Percentiles rank a stretch among this genome's conserved stretches.
Conservation (phyloP, 1,140 invertebrate genomes). For the Cyrtorhinus lividipennis region DNA sequence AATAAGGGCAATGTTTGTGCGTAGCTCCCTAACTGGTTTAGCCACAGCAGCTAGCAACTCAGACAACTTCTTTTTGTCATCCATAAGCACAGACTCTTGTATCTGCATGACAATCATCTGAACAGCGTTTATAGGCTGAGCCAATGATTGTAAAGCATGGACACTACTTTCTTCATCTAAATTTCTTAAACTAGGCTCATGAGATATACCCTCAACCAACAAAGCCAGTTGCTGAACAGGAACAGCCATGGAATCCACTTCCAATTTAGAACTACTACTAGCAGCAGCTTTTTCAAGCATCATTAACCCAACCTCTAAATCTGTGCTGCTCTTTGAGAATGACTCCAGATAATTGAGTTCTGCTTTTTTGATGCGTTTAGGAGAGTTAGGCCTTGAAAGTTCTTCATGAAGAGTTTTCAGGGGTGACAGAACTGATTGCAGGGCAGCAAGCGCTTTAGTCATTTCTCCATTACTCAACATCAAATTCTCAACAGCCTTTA, state of each 20-base stretch:
- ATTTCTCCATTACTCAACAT: neutral
- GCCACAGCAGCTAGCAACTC: constrained; percentile 27
- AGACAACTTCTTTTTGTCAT: constrained; percentile 23
- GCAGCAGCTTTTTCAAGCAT: constrained; percentile 20
- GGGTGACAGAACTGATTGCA: constrained; percentile 5
- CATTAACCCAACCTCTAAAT: constrained; percentile 23
- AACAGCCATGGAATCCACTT: constrained; percentile 1
- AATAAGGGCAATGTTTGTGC: constrained; percentile 26
- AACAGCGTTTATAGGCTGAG: constrained; percentile 34
- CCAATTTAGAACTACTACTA: neutral
- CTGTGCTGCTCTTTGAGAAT: constrained; percentile 21
- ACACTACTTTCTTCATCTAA: constrained; percentile 21
- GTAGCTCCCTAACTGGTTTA: constrained; percentile 29
- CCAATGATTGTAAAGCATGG: constrained; percentile 27
- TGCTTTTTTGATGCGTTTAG: constrained; percentile 6
- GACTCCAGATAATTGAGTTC: constrained; percentile 19
- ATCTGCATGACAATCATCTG: constrained; percentile 32
- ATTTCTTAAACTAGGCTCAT: constrained; percentile 10
- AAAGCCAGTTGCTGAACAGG: constrained; percentile 13
- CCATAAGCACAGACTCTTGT: constrained; percentile 29
- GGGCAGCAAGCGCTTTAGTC: neutral
- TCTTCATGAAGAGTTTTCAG: constrained; percentile 19
- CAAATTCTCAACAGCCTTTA: neutral
- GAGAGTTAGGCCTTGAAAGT: neutral
- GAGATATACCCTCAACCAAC: constrained; percentile 12